Base-by-base conservation (phyloP, 2,113 vertebrate genomes). In the Glaucomys volans region DNA sequence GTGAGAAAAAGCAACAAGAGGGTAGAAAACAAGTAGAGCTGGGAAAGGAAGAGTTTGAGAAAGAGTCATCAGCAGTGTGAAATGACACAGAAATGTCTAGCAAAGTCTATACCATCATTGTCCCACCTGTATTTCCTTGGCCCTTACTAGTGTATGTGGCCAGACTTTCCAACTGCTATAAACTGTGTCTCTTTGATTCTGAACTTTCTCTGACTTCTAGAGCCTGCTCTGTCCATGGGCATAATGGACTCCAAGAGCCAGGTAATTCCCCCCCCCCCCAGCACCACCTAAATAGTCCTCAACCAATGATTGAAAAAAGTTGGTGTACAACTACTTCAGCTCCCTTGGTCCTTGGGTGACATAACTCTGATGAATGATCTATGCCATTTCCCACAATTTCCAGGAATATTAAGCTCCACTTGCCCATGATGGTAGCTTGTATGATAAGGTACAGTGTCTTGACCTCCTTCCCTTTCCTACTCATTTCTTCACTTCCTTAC, bases 131-230 rank as follows among this genome's bases (percentile, higher is more conserved):
- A 59, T 35, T 95, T 40, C 20, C n/a, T 87, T 10, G 44, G 52
- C 37, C 10, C 44, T 93, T 74, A 28, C 13, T 42, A 37, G 74
- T 82, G 54, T 66, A 10, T 66, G 20, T 22, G 40, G 22, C 37
- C 22, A n/a, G 62, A 42, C 37, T 83, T 95, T 37, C 75, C 75
- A 83, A 77, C 37, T 64, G 20, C 62, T 80, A 74, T 20, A 90
- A 52, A 32, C 32, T 26, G 20, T 22, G 42, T 66, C 37, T 40
- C 62, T 83, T 86, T 90, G 35, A 87, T 72, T 67, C 81, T 84
- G 32, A 74, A 81, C 30, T 96, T 91, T 54, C 13, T 87, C 71
- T 95, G 57, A 26, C 40, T 79, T 96, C 79, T 28, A 77, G 71
- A 94, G 62, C 37, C 66, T 72, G 35, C n/a, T 95, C 52, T 87